Base-by-base conservation (phyloP, 2,888 invertebrate species). In the Ptycholaimellus sp. region DNA sequence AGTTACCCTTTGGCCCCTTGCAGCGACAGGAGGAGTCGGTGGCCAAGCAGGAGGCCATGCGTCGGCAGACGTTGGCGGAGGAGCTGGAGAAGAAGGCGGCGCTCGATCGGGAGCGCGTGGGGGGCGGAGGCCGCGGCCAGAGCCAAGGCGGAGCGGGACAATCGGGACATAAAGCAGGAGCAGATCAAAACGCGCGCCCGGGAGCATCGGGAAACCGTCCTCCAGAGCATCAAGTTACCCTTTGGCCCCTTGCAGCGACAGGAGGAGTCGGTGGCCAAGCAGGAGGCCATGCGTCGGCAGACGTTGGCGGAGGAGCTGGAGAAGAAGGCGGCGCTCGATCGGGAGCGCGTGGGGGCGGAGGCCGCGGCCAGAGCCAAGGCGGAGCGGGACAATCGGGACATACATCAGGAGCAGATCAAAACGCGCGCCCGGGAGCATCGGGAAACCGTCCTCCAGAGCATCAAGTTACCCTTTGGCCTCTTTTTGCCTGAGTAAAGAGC, bases 161-260 rank as follows among this genome's bases (percentile, higher is more conserved):
- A 96, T 62, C 72, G 82, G 31, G 96, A 99, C 61, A 70, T 99
- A 9, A 82, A 75, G 44, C 64, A 93, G 27, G 93, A 99, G 58
- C 78, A 90, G 62, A 79, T 96, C 45, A 69, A 79, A 42, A 64
- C 87, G 11, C 63, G 49, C 43, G 68, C 93, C 2, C 72, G 76
- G 37, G 93, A 99, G 61, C 76, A 83, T 52, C 70, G 96, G 42
- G 72, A 76, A 16, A 99, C 96, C 2, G 76, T 85, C n/a, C 62
- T 99, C 35, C 93, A 99, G 62, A 81, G 93, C 50, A 90, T 96
- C 51, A 81, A 80, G 83, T n/a, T n/a, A n/a, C n/a, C n/a, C n/a
- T n/a, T n/a, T n/a, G n/a, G n/a, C n/a, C n/a, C n/a, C n/a, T n/a
- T n/a, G n/a, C n/a, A n/a, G n/a, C n/a, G n/a, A n/a, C n/a, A n/a